Evolutionary conservation across 1,140 invertebrate genomes (phyloP).

Genomic region (Matsumurasca onukii): DNA sequence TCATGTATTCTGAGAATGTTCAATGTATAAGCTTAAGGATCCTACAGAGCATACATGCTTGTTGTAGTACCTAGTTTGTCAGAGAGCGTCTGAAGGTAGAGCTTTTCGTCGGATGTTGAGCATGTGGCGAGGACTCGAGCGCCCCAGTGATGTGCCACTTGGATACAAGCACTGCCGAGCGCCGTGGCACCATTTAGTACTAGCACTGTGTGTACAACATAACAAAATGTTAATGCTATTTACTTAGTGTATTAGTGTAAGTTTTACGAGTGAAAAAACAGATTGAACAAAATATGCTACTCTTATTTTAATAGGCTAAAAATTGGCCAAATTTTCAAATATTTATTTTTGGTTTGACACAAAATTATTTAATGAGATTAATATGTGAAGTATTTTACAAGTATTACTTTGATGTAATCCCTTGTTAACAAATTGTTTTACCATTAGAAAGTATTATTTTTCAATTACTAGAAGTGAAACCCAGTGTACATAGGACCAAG

Average conservation of each 20-base stretch:
- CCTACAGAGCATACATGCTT: no score
- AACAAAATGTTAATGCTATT: neutral
- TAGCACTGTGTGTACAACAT: conserved; percentile 43
- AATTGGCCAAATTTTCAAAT: neutral
- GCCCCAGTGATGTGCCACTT: conserved; percentile 52
- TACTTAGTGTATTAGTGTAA: no score
- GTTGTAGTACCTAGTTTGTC: conserved; percentile 47
- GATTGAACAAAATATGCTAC: neutral
- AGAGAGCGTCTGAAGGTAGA: conserved; percentile 48
- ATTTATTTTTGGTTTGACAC: neutral
- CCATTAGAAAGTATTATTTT: no score
- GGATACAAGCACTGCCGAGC: conserved; percentile 50
- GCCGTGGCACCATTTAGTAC: conserved; percentile 53
- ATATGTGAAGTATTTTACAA: no score
- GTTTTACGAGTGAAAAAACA: no score
- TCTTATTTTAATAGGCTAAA: neutral
- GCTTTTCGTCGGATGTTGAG: conserved; percentile 48
- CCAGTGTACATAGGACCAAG: no score
- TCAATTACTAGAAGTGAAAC: no score
- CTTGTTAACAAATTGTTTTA: no score
- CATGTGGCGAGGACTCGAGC: conserved; percentile 53
- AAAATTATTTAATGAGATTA: no score
- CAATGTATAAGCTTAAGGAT: no score
- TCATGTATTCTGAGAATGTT: no score
- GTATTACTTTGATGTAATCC: no score